phyloP scores from a whole-genome alignment of 2,797 vertebrate genomes.

The Carapus acus region DNA sequence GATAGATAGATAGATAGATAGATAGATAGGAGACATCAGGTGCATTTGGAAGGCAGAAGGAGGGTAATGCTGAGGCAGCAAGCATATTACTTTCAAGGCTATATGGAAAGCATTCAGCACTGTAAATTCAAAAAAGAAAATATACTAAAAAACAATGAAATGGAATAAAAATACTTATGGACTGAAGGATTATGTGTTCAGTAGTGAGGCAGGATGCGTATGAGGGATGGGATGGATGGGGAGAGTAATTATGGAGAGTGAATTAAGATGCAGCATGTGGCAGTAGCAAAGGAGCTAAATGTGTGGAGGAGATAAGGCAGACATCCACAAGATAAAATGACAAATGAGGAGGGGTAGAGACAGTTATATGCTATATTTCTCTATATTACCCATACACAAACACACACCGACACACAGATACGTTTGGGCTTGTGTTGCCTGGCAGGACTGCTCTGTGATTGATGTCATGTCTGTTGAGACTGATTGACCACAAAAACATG shows the following conservation, averaged over 20 bases:
- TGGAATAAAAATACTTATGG: too few species aligned
- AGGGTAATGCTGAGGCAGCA: too few species aligned
- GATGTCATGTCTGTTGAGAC: slow-evolving; percentile 71
- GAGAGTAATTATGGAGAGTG: background rate
- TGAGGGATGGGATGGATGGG: background rate
- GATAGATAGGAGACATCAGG: too few species aligned
- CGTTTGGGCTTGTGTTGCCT: too few species aligned
- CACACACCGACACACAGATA: slow-evolving; percentile 7
- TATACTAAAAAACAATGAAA: too few species aligned
- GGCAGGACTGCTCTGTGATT: slow-evolving; percentile 63
- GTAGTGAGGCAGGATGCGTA: background rate
- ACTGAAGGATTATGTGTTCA: too few species aligned
- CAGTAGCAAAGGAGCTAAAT: slow-evolving; percentile 32
- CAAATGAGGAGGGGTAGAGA: slow-evolving; percentile 38
- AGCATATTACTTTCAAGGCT: too few species aligned
- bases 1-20: too few species aligned
- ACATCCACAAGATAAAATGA: slow-evolving; percentile 42
- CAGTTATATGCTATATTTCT: too few species aligned
- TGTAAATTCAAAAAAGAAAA: too few species aligned
- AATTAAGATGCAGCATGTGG: background rate
- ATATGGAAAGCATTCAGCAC: too few species aligned
- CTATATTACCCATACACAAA: slow-evolving; percentile 52
- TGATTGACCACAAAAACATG: slow-evolving; percentile 46
- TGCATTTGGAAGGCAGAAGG: too few species aligned
- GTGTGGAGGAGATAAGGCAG: slow-evolving; percentile 37